phyloP scores from a whole-genome alignment of 2,888 invertebrate genomes.

The Phania funesta region DNA sequence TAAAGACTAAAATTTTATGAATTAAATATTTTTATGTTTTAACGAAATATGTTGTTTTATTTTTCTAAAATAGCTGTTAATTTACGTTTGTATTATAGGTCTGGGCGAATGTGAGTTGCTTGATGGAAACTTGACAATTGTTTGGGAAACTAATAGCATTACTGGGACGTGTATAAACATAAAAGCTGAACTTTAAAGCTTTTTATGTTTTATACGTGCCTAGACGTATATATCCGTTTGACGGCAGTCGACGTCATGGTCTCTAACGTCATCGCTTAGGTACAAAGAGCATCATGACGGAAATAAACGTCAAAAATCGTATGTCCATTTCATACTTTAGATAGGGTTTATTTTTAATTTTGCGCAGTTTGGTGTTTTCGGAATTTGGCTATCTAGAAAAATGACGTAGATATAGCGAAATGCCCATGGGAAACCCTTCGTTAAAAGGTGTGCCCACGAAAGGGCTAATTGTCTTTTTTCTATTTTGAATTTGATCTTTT shows the following conservation, averaged over 20 bases:
- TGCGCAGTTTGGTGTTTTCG: not conserved
- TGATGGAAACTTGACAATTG: too few species aligned
- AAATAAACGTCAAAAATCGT: conserved; percentile 7
- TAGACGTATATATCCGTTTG: not conserved
- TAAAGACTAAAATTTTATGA: conserved; percentile 17
- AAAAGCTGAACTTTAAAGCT: not conserved
- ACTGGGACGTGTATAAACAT: not conserved
- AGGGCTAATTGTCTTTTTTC: not conserved
- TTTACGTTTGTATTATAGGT: too few species aligned
- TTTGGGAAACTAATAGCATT: too few species aligned
- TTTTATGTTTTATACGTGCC: conserved; percentile 2
- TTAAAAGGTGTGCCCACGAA: not conserved
- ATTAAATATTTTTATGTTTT: conserved; percentile 10
- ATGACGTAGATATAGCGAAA: not conserved
- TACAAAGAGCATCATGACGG: conserved; percentile 1
- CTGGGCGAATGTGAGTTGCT: too few species aligned
- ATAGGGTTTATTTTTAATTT: conserved; percentile 5
- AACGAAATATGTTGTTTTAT: not conserved
- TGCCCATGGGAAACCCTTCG: not conserved
- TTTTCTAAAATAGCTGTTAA: not conserved
- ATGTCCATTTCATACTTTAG: not conserved
- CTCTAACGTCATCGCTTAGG: not conserved
- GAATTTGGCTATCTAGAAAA: not conserved
- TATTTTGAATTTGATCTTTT: too few species aligned
- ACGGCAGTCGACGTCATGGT: not conserved